phyloP scores from a whole-genome alignment of 1,140 invertebrate species.

The Drosophila jambulina region DNA sequence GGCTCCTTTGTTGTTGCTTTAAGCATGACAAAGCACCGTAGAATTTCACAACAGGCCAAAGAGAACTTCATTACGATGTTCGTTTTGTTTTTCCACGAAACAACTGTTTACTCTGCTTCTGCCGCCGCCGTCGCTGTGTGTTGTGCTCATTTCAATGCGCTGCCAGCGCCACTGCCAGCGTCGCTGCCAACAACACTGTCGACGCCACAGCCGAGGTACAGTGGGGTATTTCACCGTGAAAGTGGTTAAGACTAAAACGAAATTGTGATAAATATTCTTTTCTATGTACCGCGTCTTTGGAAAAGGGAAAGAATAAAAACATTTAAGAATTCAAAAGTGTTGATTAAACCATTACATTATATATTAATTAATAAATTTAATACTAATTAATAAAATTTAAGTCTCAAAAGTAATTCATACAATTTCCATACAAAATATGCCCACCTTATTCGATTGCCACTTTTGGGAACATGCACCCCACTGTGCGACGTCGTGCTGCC shows the following conservation, averaged over 20 bases:
- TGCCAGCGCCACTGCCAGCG: slow-evolving; percentile 38
- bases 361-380: too few relatives aligned
- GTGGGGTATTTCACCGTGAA: neutral
- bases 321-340: too few relatives aligned
- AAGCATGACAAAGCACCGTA: slow-evolving; percentile 83
- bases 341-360: too few relatives aligned
- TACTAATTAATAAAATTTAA: too few relatives aligned
- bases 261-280: neutral
- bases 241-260: neutral
- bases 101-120: slow-evolving; percentile 74
- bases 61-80: slow-evolving; percentile 80
- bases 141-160: slow-evolving; percentile 76
- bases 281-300: too few relatives aligned
- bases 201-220: neutral
- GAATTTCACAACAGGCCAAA: slow-evolving; percentile 80
- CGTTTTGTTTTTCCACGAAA: slow-evolving; percentile 83
- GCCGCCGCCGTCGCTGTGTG: slow-evolving; percentile 42
- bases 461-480: neutral
- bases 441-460: neutral
- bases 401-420: too few relatives aligned
- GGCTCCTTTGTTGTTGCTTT: slow-evolving; percentile 61
- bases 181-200: slow-evolving; percentile 23
- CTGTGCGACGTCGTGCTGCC: slow-evolving; percentile 3
- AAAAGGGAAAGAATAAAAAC: too few relatives aligned
- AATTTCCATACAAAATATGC: too few relatives aligned